These are phyloP conservation scores for Nycticorax nycticorax DNA, from an alignment of 2,113 vertebrate genomes.

Conservation along the genomic window DNA sequence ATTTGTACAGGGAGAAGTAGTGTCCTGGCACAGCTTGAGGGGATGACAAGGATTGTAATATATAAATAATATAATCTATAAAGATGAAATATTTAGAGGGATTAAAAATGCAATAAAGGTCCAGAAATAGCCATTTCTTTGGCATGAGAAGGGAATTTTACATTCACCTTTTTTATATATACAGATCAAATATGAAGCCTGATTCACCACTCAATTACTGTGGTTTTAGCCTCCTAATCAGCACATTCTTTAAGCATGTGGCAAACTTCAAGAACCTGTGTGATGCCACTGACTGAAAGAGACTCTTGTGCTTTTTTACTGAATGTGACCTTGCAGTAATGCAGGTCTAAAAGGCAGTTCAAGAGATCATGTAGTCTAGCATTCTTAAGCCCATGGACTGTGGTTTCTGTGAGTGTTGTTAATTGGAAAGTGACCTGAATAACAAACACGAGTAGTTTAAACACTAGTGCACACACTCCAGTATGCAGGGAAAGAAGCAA, in stretches of 20 bases:
- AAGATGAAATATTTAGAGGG: slow-evolving; percentile 53
- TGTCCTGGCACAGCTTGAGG: slow-evolving; percentile 39
- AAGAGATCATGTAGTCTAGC: not conserved
- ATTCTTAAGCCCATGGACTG: not conserved
- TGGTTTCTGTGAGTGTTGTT: not conserved
- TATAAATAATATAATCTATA: slow-evolving; percentile 55
- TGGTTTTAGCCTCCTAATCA: not conserved
- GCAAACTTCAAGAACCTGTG: not conserved
- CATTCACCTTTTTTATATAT: not conserved
- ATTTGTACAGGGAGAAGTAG: slow-evolving; percentile 26
- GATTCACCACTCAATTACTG: not conserved
- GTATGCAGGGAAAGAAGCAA: not conserved
- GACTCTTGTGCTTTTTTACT: not conserved
- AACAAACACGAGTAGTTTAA: not conserved
- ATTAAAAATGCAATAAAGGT: slow-evolving; percentile 56
- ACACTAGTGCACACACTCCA: not conserved
- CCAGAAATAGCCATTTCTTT: not conserved
- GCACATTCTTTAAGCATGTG: not conserved
- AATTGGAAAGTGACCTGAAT: not conserved
- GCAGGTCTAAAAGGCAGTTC: not conserved
- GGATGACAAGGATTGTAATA: slow-evolving; percentile 28
- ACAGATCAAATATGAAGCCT: not conserved
- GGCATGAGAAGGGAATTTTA: not conserved
- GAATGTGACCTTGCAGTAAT: not conserved
- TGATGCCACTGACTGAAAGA: not conserved